Evolutionary conservation across 1,140 invertebrate species (phyloP), one percentile per base, ranked within the genome.

Genomic region (Hermetia illucens): DNA sequence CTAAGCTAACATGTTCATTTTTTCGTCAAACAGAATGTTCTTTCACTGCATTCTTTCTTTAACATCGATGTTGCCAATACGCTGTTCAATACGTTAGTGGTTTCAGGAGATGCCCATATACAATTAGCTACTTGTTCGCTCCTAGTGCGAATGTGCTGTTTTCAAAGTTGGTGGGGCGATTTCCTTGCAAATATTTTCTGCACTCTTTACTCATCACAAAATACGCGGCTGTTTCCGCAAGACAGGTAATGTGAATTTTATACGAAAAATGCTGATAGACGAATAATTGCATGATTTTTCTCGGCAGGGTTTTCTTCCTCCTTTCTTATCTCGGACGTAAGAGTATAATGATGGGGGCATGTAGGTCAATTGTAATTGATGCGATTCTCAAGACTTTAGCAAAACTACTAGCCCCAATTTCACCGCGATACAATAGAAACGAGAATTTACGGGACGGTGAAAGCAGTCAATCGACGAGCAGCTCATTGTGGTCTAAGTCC

Each of bases 301-400:
- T 50, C 60, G 63, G 15, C 58, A 87, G 87, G 50, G 79, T 90
- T 21, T 87, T 94, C 51, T 79, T 91, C 42, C 65, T 92, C 31
- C 61, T 92, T 30, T 82, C 84, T 35, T 89, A 86, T 58, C 72
- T 93, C 63, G 82, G 82, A 19, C 79, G 86, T 42, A 86, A 84
- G 50, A 82, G 82, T 39, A 62, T 88, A 41, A 63, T 69, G 15
- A 65, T 65, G 43, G 64, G 64, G n/a, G 60, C 66, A 20, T 71
- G 73, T 44, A 69, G 73, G 38, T 73, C 70, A 10, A 66, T 72
- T 15, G 71, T 75, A 12, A 62, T 78, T 13, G 74, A 78, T 49
- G 66, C 74, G 2, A 71, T 75, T 39, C 62, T 78, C 29, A 63
- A 65, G 36, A 73, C 71, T 1, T 53, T 77, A 21, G 68, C 71